Evolutionary conservation across 2,888 invertebrate species (phyloP).

Genomic region (Stenoptilia bipunctidactyla): DNA sequence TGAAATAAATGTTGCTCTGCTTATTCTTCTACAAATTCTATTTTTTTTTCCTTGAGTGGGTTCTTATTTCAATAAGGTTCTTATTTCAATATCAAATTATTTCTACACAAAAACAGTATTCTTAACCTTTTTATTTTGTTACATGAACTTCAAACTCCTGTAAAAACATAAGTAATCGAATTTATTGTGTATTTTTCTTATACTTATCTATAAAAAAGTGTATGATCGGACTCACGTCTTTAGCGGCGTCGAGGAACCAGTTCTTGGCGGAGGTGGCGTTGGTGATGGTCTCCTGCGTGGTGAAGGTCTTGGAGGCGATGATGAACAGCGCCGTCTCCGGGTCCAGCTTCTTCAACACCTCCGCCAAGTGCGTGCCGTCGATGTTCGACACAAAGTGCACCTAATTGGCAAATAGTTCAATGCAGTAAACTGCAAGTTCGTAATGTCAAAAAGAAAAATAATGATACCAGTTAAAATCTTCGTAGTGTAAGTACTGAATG

Average conservation of each 20-base stretch:
- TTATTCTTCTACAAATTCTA: too few relatives aligned
- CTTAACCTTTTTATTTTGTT: too few relatives aligned
- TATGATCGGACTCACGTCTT: slow-evolving; percentile 76
- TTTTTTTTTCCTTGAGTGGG: too few relatives aligned
- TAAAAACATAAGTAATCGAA: not conserved
- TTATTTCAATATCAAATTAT: too few relatives aligned
- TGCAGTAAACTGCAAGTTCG: too few relatives aligned
- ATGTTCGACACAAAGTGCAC: slow-evolving; percentile 98
- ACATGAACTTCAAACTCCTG: too few relatives aligned
- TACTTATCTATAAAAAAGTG: not conserved
- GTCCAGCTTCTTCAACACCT: slow-evolving; percentile 89
- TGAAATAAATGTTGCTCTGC: too few relatives aligned
- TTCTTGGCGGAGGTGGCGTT: slow-evolving; percentile 98
- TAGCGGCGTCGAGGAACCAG: slow-evolving; percentile 91
- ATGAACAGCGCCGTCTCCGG: slow-evolving; percentile 97
- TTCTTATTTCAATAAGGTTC: too few relatives aligned
- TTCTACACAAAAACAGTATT: too few relatives aligned
- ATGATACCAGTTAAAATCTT: too few relatives aligned
- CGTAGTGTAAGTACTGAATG: too few relatives aligned
- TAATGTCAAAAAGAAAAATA: too few relatives aligned
- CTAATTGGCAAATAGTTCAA: slow-evolving; percentile 24
- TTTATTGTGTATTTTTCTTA: not conserved
- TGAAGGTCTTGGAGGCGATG: slow-evolving; percentile 99
- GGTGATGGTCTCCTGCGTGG: slow-evolving; percentile 99
- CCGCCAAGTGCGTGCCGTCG: slow-evolving; percentile 98